Conservation (phyloP, 2,888 invertebrate species). For the Lingula anatina region DNA sequence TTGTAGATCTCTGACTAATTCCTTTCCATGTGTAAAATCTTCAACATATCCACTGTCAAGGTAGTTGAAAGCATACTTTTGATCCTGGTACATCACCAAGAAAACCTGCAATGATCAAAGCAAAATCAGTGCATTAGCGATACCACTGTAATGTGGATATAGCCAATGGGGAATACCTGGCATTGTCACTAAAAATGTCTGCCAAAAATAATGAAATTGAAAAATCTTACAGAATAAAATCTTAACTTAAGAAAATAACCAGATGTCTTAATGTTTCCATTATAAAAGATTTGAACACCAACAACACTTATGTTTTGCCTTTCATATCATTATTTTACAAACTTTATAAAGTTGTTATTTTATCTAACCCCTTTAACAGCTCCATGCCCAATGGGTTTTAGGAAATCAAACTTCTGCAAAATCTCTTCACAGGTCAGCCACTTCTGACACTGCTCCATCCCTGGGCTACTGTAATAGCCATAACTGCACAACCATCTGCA, state of each 20-base stretch:
- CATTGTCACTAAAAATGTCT: no score
- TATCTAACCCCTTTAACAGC: slow-evolving; percentile 29
- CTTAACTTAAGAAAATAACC: no score
- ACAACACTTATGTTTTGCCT: no score
- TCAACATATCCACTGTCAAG: slow-evolving; percentile 29
- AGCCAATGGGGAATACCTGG: no score
- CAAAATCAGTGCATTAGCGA: no score
- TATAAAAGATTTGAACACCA: no score
- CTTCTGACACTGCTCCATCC: slow-evolving; percentile 22
- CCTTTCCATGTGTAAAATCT: slow-evolving; percentile 53
- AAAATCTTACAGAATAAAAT: no score
- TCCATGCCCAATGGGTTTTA: slow-evolving; percentile 18
- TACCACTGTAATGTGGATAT: no score
- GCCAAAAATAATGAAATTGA: no score
- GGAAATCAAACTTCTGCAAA: slow-evolving; percentile 12
- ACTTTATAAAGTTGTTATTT: no score
- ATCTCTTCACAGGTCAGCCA: slow-evolving; percentile 24
- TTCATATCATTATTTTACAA: no score
- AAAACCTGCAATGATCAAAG: slow-evolving; percentile 36
- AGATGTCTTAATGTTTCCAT: no score
- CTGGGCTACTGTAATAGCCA: slow-evolving; percentile 17
- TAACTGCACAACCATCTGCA: slow-evolving; percentile 13
- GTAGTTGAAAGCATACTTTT: slow-evolving; percentile 42
- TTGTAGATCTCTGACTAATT: slow-evolving; percentile 44
- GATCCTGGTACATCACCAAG: slow-evolving; percentile 45